Conservation (phyloP, 1,140 invertebrate genomes). For the Amyelois transitella region DNA sequence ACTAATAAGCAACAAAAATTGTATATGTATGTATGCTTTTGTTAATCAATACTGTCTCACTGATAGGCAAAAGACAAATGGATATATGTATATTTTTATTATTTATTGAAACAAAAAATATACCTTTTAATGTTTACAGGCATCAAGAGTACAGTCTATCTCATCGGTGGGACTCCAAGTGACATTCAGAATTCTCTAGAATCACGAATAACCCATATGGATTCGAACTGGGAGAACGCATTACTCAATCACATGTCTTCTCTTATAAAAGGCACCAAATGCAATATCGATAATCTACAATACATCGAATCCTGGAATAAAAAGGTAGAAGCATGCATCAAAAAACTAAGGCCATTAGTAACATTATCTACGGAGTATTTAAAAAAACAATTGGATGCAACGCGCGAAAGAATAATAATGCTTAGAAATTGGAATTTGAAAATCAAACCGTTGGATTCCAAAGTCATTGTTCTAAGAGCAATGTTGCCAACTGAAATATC, state of each 20-base stretch:
- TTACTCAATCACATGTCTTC: slow-evolving; percentile 4
- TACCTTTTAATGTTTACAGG: slow-evolving; percentile 9
- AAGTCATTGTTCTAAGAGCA: slow-evolving; percentile 6
- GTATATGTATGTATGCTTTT: background rate
- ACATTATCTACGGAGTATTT: slow-evolving; percentile 6
- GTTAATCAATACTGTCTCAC: background rate
- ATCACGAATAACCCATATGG: background rate
- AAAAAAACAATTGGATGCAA: background rate
- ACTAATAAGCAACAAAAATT: background rate
- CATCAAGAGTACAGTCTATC: slow-evolving; percentile 8
- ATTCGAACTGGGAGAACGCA: slow-evolving; percentile 1
- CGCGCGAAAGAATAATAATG: slow-evolving; percentile 2
- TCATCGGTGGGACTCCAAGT: slow-evolving; percentile 9
- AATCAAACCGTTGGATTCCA: background rate
- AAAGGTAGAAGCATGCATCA: slow-evolving; percentile 2
- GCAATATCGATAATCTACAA: background rate
- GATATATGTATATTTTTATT: background rate
- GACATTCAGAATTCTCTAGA: slow-evolving; percentile 3
- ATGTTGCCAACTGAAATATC: slow-evolving; percentile 7
- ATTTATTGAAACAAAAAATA: background rate
- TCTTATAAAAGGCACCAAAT: slow-evolving; percentile 1
- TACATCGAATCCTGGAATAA: background rate
- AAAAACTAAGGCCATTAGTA: background rate
- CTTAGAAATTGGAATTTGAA: background rate
- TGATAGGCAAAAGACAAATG: too few relatives aligned